Percentiles rank a stretch among this genome's conserved stretches.
Evolutionary conservation across 2,888 invertebrate species (phyloP).

Genomic region (Nebria brevicollis): DNA sequence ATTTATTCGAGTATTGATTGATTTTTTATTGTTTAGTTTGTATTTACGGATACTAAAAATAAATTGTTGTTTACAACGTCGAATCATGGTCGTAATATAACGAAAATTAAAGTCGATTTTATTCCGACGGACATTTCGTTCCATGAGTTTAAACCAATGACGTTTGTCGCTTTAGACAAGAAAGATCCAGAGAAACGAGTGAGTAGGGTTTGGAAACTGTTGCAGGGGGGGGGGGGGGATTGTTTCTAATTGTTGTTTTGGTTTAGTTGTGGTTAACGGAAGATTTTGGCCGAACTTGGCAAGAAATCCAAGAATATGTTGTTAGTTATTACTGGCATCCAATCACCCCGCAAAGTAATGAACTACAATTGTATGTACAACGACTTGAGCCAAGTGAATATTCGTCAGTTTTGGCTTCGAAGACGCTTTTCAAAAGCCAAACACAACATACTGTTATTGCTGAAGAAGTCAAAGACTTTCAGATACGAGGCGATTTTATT

Average conservation of each 20-base stretch:
- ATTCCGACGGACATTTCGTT: slow-evolving; percentile 82
- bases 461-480: slow-evolving; percentile 81
- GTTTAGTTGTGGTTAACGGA: slow-evolving; percentile 79
- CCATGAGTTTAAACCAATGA: slow-evolving; percentile 75
- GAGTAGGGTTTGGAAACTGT: slow-evolving; percentile 50
- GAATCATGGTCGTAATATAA: slow-evolving; percentile 77
- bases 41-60: slow-evolving; percentile 84
- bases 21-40: slow-evolving; percentile 71
- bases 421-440: slow-evolving; percentile 52
- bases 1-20: not conserved
- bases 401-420: slow-evolving; percentile 65
- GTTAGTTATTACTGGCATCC: slow-evolving; percentile 80
- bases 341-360: slow-evolving; percentile 64
- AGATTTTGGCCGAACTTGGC: slow-evolving; percentile 80
- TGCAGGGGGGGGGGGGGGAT: too few relatives aligned
- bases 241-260: slow-evolving; percentile 14
- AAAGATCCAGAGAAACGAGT: slow-evolving; percentile 72
- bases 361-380: slow-evolving; percentile 72
- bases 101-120: slow-evolving; percentile 73
- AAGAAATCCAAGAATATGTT: slow-evolving; percentile 75
- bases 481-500: slow-evolving; percentile 84
- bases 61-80: slow-evolving; percentile 80
- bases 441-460: slow-evolving; percentile 54
- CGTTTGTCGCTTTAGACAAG: slow-evolving; percentile 81
- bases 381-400: slow-evolving; percentile 71